Evolutionary conservation across 2,888 invertebrate species (phyloP).

Genomic region (Tipula unca): DNA sequence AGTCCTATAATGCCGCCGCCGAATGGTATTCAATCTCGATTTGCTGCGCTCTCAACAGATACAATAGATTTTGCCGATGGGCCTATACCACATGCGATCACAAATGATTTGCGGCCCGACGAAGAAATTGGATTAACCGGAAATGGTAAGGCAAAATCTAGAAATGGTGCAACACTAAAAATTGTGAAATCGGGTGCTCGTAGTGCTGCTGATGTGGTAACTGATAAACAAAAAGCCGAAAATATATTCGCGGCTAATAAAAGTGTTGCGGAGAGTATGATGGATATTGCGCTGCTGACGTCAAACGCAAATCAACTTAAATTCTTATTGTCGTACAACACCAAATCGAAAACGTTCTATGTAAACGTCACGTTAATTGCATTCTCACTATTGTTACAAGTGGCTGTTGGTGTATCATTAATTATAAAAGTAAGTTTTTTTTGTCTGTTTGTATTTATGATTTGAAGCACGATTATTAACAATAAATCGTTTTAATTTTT

Average conservation of each 20-base stretch:
- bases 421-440: constrained; percentile 48
- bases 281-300: constrained; percentile 61
- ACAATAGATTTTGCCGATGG: neutral
- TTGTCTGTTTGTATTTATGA: too few species aligned
- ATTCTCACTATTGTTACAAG: constrained; percentile 53
- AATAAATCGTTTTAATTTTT: neutral
- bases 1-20: neutral
- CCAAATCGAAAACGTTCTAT: constrained; percentile 49
- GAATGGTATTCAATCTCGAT: neutral
- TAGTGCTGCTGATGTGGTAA: neutral
- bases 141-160: neutral
- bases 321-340: constrained; percentile 53
- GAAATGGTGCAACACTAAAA: neutral
- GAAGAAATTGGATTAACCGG: neutral
- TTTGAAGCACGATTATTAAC: neutral
- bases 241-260: constrained; percentile 33
- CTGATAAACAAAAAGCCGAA: neutral
- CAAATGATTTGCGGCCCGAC: neutral
- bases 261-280: constrained; percentile 45
- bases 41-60: neutral
- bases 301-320: constrained; percentile 63
- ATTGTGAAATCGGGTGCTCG: neutral
- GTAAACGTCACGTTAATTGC: constrained; percentile 49
- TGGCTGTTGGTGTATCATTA: constrained; percentile 52
- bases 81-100: neutral